Evolutionary conservation across 2,113 vertebrate genomes (phyloP), one percentile per base, ranked within the genome.

Genomic region (Ictalurus furcatus): DNA sequence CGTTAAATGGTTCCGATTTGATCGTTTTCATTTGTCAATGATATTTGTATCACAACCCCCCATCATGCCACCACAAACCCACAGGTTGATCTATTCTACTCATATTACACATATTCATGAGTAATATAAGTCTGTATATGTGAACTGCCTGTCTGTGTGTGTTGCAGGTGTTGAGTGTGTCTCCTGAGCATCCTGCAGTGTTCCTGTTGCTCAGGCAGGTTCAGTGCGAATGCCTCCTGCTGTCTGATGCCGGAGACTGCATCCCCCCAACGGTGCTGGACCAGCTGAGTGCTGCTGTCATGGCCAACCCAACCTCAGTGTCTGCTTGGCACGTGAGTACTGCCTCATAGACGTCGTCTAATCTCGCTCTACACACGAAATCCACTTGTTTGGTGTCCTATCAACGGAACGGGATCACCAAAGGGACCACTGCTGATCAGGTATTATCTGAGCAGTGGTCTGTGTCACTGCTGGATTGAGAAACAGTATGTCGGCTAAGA

Each of bases 241-340:
- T 95, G 85, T 94, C 95, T 58, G 93, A 89, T 21, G 92, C 93
- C 28, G 94, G 92, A 56, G 94, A 94, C 90, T 90, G 95, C 54
- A 96, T 99, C 88, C 95, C 97, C 82, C 96, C 96, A 23, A 84
- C 92, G 0, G 92, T 97, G 8, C 92, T 99, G 82, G 96, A 98
- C 89, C 97, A 99, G 88, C 96, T 99, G 17, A 96, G 85, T 74
- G 97, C 96, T 87, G 92, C 96, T 0, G 97, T 99, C 76, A 94
- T 97, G 93, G 93, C 95, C 92, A 98, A 96, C 90, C 96, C 95
- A 19, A 91, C 95, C n/a, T 98, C 97, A 48, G 88, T 97, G 69
- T 95, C 96, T 6, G 97, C 97, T 0, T 99, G 98, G 98, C 98
- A 99, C 54, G 98, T 99, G 94, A 95, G 96, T 93, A 30, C 14